A percentile compares a stretch with the other conserved stretches of the same genome.
Conservation (phyloP, 2,797 vertebrate species). For the Sebastes kiyomatsui region DNA sequence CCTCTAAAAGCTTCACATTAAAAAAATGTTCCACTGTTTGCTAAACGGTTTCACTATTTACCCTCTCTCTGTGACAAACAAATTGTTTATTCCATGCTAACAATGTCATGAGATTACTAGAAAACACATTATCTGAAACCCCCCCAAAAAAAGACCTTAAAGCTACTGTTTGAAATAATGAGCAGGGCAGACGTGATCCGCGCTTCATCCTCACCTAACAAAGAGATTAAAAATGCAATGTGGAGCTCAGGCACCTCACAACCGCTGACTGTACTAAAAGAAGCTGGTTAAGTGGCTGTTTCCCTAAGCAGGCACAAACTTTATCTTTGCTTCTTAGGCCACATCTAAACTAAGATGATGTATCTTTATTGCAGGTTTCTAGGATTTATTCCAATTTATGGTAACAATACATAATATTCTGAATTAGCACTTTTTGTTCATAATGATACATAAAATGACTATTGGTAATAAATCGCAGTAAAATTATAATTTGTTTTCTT, state of each 20-base stretch:
- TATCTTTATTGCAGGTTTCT: constrained; percentile 17
- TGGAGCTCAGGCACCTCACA: constrained; percentile 65
- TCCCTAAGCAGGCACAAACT: constrained; percentile 59
- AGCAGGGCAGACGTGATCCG: constrained; percentile 68
- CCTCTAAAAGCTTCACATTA: constrained; percentile 33
- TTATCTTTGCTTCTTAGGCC: constrained; percentile 44
- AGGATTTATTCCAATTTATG: constrained; percentile 27
- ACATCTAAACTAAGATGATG: constrained; percentile 21
- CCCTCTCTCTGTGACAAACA: constrained; percentile 36
- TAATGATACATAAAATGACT: constrained; percentile 10
- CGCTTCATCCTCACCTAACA: constrained; percentile 72
- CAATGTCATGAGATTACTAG: constrained; percentile 47
- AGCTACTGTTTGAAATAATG: constrained; percentile 73
- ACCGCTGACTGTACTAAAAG: constrained; percentile 75
- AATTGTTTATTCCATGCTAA: constrained; percentile 52
- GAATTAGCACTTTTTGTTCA: constrained; percentile 21
- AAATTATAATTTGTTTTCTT: constrained; percentile 16
- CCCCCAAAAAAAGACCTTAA: constrained; percentile 41
- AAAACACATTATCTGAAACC: constrained; percentile 62
- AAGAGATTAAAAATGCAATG: constrained; percentile 80
- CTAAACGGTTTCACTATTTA: constrained; percentile 39
- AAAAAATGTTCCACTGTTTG: constrained; percentile 20
- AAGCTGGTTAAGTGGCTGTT: constrained; percentile 60
- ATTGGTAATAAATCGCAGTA: constrained; percentile 9
- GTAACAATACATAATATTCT: constrained; percentile 20